A percentile compares a stretch with the other conserved stretches of the same genome.
These are phyloP conservation scores for Patella ulyssiponensis DNA, from an alignment of 2,888 invertebrate genomes.

Conservation along the genomic window DNA sequence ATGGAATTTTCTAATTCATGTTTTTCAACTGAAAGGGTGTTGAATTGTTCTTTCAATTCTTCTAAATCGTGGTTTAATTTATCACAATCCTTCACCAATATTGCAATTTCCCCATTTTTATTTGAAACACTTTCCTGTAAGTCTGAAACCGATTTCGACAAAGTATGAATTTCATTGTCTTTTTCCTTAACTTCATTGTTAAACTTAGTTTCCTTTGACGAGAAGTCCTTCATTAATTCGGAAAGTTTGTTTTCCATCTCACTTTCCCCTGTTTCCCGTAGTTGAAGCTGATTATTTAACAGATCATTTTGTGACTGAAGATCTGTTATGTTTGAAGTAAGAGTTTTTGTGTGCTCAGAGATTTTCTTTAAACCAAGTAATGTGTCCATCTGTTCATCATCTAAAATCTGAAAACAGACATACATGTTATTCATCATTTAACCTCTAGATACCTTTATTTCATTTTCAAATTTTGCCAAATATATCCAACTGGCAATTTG, in stretches of 20 bases:
- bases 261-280: conserved; percentile 20
- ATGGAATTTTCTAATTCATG: not conserved
- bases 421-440: conserved; percentile 1
- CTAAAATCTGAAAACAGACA: conserved; percentile 27
- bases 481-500: no score
- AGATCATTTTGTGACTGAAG: conserved; percentile 24
- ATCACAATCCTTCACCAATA: conserved; percentile 12
- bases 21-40: not conserved
- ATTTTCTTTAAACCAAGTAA: conserved; percentile 22
- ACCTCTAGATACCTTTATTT: no score
- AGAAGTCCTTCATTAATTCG: conserved; percentile 15
- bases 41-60: not conserved
- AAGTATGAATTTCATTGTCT: not conserved
- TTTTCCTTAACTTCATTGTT: conserved; percentile 29
- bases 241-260: conserved; percentile 18
- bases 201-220: conserved; percentile 17
- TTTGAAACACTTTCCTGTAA: conserved; percentile 24
- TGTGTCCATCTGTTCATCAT: conserved; percentile 32
- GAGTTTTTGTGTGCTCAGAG: conserved; percentile 25
- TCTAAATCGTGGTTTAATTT: not conserved
- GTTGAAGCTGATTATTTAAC: conserved; percentile 28
- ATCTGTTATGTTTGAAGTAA: conserved; percentile 19
- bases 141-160: not conserved
- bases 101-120: conserved; percentile 22
- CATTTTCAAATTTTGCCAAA: no score